Percentiles rank a stretch among this genome's conserved stretches.
Evolutionary conservation across 2,888 invertebrate genomes (phyloP).

Genomic region (Caenorhabditis sinica): DNA sequence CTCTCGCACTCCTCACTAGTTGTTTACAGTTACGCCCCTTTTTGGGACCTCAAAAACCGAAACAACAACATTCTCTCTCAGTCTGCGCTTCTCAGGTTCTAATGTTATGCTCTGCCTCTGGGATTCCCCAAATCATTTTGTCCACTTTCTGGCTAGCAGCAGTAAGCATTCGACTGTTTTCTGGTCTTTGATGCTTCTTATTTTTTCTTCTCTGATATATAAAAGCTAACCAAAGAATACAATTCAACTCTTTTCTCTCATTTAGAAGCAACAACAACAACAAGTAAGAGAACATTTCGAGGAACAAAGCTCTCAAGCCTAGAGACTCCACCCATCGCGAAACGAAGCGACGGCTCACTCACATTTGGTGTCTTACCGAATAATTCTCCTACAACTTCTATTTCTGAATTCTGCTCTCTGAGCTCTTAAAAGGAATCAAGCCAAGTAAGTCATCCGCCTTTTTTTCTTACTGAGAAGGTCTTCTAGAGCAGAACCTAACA

Average conservation of each 20-base stretch:
- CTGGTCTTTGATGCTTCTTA: constrained; percentile 33
- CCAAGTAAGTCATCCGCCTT: background rate
- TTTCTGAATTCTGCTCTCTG: constrained; percentile 9
- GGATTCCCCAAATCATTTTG: constrained; percentile 12
- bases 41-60: constrained; percentile 51
- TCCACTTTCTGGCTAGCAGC: constrained; percentile 17
- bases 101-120: background rate
- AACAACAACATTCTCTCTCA: constrained; percentile 30
- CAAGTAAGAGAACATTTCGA: constrained; percentile 29
- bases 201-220: constrained; percentile 10
- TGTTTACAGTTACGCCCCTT: constrained; percentile 33
- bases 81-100: constrained; percentile 8
- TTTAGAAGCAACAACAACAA: background rate
- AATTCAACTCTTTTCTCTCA: background rate
- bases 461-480: background rate
- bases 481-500: no score
- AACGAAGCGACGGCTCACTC: background rate
- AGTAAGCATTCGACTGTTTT: constrained; percentile 19
- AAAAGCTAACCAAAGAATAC: constrained; percentile 32
- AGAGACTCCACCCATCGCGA: background rate
- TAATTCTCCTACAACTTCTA: background rate
- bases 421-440: constrained; percentile 5
- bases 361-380: background rate
- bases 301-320: constrained; percentile 32
- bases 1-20: background rate